A percentile compares a stretch with the other conserved stretches of the same genome.
Evolutionary conservation across 2,888 invertebrate species (phyloP).

Genomic region (Galerucella pusilla): DNA sequence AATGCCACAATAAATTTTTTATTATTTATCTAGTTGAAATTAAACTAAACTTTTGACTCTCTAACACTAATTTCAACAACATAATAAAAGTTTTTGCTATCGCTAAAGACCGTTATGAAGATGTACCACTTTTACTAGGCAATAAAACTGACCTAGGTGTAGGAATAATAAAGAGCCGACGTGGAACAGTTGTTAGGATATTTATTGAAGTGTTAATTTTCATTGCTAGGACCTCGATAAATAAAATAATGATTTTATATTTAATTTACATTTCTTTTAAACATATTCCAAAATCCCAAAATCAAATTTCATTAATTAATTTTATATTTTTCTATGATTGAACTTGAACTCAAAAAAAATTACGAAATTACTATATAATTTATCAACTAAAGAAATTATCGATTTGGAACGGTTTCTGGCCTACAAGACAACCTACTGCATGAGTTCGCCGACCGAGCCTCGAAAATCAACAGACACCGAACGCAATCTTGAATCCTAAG

Average conservation of each 20-base stretch:
- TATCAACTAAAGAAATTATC: constrained; percentile 23
- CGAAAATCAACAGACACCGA: constrained; percentile 27
- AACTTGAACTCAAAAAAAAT: constrained; percentile 30
- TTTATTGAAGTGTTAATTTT: background rate
- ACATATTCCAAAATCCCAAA: too few species aligned
- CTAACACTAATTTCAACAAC: constrained; percentile 6
- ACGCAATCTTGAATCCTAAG: constrained; percentile 47
- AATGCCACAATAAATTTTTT: constrained; percentile 16
- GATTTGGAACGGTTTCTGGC: constrained; percentile 23
- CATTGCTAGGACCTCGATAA: background rate
- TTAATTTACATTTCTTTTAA: too few species aligned
- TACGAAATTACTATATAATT: constrained; percentile 12
- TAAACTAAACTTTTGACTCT: background rate
- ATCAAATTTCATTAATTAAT: background rate
- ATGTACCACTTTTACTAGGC: constrained; percentile 61
- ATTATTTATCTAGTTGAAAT: constrained; percentile 7
- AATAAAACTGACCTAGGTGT: constrained; percentile 65
- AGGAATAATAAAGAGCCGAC: constrained; percentile 37
- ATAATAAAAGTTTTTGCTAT: constrained; percentile 4
- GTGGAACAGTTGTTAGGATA: background rate
- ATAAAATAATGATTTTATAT: background rate
- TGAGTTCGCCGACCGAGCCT: constrained; percentile 39
- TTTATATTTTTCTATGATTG: constrained; percentile 20
- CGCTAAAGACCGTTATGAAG: constrained; percentile 21
- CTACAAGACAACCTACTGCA: constrained; percentile 17